Percentiles rank a stretch among this genome's conserved stretches.
Evolutionary conservation across 2,113 vertebrate genomes (phyloP).

Genomic region (Ginglymostoma cirratum): DNA sequence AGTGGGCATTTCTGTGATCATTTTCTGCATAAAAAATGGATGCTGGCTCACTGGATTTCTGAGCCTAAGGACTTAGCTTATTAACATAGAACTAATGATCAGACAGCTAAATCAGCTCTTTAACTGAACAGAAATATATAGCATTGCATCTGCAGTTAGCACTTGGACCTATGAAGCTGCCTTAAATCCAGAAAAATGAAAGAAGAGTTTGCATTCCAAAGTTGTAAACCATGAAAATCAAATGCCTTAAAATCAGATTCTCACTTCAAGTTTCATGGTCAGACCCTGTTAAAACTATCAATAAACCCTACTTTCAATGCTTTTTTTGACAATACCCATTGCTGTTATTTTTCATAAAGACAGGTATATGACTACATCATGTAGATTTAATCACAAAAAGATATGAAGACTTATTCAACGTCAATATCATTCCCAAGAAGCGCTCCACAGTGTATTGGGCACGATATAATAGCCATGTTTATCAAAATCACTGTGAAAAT

Average conservation of each 20-base stretch:
- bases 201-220: background rate
- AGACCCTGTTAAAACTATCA: background rate
- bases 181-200: background rate
- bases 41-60: background rate
- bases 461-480: background rate
- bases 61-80: background rate
- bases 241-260: constrained; percentile 20
- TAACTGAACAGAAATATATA: background rate
- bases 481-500: background rate
- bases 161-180: background rate
- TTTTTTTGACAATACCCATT: constrained; percentile 10
- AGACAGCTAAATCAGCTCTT: background rate
- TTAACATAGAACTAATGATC: background rate
- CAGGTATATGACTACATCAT: constrained; percentile 16
- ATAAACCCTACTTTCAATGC: background rate
- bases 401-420: background rate
- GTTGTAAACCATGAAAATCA: background rate
- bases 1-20: background rate
- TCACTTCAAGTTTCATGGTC: background rate
- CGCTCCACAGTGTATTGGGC: background rate
- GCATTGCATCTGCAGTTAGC: background rate
- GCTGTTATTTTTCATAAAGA: constrained; percentile 22
- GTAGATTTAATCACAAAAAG: constrained; percentile 18
- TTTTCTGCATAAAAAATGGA: background rate
- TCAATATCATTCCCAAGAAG: background rate